phyloP scores from a whole-genome alignment of 2,113 vertebrate species.

The Amphilophus citrinellus region DNA sequence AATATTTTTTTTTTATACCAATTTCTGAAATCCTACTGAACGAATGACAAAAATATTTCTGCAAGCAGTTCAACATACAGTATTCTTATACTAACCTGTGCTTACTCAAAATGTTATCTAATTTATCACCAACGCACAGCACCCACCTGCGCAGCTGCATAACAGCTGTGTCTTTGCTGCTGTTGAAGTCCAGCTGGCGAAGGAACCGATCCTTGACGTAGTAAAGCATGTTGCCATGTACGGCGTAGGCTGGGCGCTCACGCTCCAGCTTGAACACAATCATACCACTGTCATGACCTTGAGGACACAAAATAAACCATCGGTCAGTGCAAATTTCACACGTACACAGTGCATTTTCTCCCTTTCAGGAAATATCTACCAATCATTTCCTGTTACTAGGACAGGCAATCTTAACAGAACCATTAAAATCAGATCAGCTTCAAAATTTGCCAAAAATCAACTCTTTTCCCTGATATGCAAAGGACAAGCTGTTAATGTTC shows the following conservation, averaged over 20 bases:
- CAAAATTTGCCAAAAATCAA: background rate
- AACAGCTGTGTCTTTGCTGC: constrained; percentile 94
- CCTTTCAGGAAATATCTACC: background rate
- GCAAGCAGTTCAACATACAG: background rate
- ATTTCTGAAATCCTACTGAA: background rate
- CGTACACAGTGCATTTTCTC: background rate
- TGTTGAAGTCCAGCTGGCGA: constrained; percentile 95
- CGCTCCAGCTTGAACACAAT: constrained; percentile 97
- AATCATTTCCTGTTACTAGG: background rate
- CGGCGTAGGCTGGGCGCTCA: constrained; percentile 93
- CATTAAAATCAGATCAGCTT: background rate
- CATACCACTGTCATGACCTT: constrained; percentile 97
- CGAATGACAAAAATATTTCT: too few species aligned
- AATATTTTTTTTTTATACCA: background rate
- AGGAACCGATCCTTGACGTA: constrained; percentile 97
- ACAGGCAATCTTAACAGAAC: background rate
- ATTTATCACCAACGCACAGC: background rate
- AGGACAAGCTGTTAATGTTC: background rate
- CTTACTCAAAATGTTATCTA: background rate
- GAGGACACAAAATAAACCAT: background rate
- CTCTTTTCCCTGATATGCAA: background rate
- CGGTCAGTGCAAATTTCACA: background rate
- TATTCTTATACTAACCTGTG: background rate
- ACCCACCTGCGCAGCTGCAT: constrained; percentile 94
- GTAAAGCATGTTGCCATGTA: constrained; percentile 91